Conservation (phyloP, 2,888 invertebrate species). For the Parnassius mnemosyne region DNA sequence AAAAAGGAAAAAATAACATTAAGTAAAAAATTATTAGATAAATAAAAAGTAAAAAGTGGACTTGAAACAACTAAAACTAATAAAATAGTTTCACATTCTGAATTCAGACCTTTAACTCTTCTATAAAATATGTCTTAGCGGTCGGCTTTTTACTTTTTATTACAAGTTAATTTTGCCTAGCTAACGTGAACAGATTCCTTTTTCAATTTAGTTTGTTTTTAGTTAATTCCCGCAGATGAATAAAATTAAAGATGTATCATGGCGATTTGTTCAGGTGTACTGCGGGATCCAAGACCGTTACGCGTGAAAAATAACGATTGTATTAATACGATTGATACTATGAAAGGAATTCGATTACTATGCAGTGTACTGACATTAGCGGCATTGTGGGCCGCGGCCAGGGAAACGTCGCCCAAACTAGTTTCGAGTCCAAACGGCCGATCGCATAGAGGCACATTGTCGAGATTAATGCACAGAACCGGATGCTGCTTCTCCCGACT, state of each 20-base stretch:
- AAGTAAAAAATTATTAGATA: too few relatives aligned
- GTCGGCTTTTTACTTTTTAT: too few relatives aligned
- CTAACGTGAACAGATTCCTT: not conserved
- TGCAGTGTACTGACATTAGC: constrained; percentile 55
- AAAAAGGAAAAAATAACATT: too few relatives aligned
- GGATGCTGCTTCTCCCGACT: constrained; percentile 72
- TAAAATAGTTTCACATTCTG: too few relatives aligned
- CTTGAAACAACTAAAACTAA: too few relatives aligned
- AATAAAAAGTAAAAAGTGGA: too few relatives aligned
- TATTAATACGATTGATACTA: constrained; percentile 57
- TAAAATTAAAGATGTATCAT: not conserved
- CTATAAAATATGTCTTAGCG: too few relatives aligned
- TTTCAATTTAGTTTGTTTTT: not conserved
- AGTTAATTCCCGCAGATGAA: not conserved
- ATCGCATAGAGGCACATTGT: constrained; percentile 67
- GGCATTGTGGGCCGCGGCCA: constrained; percentile 48
- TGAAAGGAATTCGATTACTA: constrained; percentile 73
- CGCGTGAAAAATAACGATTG: constrained; percentile 57
- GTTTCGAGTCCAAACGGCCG: constrained; percentile 68
- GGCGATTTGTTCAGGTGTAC: constrained; percentile 5
- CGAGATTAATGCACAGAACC: constrained; percentile 72
- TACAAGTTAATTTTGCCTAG: not conserved
- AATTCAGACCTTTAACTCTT: too few relatives aligned
- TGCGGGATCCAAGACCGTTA: constrained; percentile 43
- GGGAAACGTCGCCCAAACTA: constrained; percentile 70